Conservation (phyloP, 2,113 vertebrate species). For the Brachypteracias leptosomus region DNA sequence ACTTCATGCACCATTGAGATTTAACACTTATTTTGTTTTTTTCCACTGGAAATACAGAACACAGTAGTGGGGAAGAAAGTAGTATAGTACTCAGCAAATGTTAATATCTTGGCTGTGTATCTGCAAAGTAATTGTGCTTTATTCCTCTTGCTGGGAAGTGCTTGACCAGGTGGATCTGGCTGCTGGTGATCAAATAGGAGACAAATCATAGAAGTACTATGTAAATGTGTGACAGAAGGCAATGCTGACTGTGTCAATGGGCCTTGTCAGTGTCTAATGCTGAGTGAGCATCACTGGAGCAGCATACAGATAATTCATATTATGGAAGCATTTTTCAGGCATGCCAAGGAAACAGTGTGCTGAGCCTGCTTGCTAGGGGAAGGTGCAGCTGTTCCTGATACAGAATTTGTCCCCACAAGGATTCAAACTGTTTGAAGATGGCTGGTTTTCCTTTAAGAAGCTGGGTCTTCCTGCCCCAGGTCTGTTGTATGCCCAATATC, state of each 20-base stretch:
- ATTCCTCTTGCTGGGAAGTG: not conserved
- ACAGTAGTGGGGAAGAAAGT: not conserved
- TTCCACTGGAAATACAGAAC: not conserved
- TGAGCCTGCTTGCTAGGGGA: not conserved
- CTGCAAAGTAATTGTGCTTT: not conserved
- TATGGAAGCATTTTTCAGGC: not conserved
- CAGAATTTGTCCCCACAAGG: fast-evolving
- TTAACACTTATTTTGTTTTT: not conserved
- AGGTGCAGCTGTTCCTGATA: not conserved
- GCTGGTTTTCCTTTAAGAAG: not conserved
- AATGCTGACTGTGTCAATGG: not conserved
- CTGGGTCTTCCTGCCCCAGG: not conserved
- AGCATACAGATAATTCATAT: not conserved
- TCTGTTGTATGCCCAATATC: not conserved
- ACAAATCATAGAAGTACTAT: not conserved
- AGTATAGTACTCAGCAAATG: not conserved
- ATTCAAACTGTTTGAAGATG: not conserved
- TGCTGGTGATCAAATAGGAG: not conserved
- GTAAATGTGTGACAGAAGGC: not conserved
- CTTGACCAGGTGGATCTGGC: not conserved
- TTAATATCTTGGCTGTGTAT: not conserved
- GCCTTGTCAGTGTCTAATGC: not conserved
- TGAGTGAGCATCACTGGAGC: not conserved
- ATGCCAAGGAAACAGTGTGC: not conserved
- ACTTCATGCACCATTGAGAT: not conserved